A percentile compares a stretch with the other conserved stretches of the same genome.
Evolutionary conservation across 2,888 invertebrate genomes (phyloP).

Genomic region (Papilio demoleus): DNA sequence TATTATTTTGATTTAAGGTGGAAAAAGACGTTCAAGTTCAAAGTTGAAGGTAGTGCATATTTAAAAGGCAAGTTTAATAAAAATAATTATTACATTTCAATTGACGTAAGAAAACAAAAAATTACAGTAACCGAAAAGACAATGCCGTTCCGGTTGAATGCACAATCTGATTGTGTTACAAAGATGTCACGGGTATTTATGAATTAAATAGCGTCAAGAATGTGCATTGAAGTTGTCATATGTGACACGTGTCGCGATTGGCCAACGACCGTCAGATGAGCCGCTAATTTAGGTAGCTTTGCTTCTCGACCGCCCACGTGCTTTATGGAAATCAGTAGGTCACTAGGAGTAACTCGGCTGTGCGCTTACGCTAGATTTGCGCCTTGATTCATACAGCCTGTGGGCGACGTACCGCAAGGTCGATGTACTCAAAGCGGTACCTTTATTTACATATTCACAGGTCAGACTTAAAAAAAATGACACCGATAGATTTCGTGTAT

Average conservation of each 20-base stretch:
- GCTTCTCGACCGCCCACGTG: conserved; percentile 62
- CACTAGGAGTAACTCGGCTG: conserved; percentile 71
- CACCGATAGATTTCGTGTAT: conserved; percentile 66
- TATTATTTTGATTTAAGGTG: not conserved
- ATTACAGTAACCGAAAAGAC: conserved; percentile 27
- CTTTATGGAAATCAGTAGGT: conserved; percentile 80
- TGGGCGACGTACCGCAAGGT: conserved; percentile 76
- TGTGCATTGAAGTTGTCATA: conserved; percentile 32
- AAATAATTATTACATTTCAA: conserved; percentile 25
- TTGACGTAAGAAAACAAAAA: conserved; percentile 6
- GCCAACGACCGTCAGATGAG: conserved; percentile 54
- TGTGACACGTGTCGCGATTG: conserved; percentile 44
- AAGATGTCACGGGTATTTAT: conserved; percentile 26
- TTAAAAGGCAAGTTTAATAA: conserved; percentile 7
- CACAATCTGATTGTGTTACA: conserved; percentile 15
- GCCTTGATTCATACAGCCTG: conserved; percentile 70
- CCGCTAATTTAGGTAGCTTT: conserved; percentile 44
- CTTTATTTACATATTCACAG: conserved; percentile 76
- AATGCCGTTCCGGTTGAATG: conserved; percentile 36
- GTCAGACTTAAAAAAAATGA: conserved; percentile 77
- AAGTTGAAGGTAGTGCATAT: not conserved
- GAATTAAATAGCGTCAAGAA: conserved; percentile 26
- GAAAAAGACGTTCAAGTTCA: not conserved
- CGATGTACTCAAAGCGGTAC: conserved; percentile 80
- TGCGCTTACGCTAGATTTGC: conserved; percentile 63